These are phyloP conservation scores for Bicyclus anynana DNA, from an alignment of 1,140 invertebrate species.

Conservation along the genomic window DNA sequence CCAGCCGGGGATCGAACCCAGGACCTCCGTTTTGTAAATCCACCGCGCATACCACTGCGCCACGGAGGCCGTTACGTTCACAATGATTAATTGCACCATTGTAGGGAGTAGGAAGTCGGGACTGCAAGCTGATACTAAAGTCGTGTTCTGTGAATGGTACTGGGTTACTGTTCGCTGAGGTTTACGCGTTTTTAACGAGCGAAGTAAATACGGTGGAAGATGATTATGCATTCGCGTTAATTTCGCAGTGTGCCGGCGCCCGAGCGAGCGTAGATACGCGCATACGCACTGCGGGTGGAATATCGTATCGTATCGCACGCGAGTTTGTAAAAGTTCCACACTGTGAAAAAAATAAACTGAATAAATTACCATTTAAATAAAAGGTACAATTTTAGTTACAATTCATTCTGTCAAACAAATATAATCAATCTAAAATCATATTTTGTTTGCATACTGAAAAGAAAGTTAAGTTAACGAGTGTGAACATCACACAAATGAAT, in stretches of 20 bases:
- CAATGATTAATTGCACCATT: slow-evolving; percentile 63
- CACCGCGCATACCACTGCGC: too few relatives aligned
- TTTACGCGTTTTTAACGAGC: slow-evolving; percentile 54
- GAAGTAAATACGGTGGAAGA: slow-evolving; percentile 50
- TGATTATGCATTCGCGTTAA: slow-evolving; percentile 56
- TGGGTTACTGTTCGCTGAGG: slow-evolving; percentile 27
- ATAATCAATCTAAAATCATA: too few relatives aligned
- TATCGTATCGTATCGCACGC: slow-evolving; percentile 11
- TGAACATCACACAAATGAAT: too few relatives aligned
- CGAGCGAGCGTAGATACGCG: slow-evolving; percentile 35
- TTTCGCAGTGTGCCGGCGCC: slow-evolving; percentile 47
- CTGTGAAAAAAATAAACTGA: not conserved
- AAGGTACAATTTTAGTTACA: too few relatives aligned
- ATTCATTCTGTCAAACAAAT: too few relatives aligned
- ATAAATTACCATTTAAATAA: not conserved
- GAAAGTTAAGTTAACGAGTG: too few relatives aligned
- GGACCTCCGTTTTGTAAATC: too few relatives aligned
- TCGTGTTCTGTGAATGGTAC: slow-evolving; percentile 32
- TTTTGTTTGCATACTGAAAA: too few relatives aligned
- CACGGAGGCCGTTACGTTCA: too few relatives aligned
- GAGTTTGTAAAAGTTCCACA: slow-evolving; percentile 35
- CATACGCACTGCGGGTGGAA: slow-evolving; percentile 41
- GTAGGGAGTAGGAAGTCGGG: slow-evolving; percentile 22
- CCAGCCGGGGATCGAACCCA: too few relatives aligned
- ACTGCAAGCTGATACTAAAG: too few relatives aligned